These are phyloP conservation scores for Drosophila subquinaria DNA, from an alignment of 2,888 invertebrate species.

Conservation along the genomic window DNA sequence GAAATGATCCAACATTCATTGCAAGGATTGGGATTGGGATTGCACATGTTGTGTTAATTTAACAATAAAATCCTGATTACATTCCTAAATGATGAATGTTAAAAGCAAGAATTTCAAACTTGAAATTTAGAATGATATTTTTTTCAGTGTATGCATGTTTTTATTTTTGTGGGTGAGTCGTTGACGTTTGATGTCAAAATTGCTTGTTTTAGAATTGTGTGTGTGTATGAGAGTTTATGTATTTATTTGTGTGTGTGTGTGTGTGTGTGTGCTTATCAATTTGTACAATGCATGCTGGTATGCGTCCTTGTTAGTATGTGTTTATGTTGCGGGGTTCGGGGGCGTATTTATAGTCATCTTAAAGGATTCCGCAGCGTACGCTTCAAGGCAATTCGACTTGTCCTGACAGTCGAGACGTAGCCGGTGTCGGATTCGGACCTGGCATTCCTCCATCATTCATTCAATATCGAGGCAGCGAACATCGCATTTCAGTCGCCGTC, in stretches of 20 bases:
- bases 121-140: no score
- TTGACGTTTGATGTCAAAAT: conserved; percentile 80
- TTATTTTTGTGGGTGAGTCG: conserved; percentile 40
- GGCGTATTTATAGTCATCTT: conserved; percentile 73
- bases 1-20: no score
- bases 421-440: conserved; percentile 49
- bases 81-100: no score
- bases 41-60: no score
- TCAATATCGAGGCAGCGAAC: conserved; percentile 34
- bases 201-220: conserved; percentile 62
- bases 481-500: conserved; percentile 51
- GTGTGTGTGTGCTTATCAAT: conserved; percentile 53
- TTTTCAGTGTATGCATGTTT: no score
- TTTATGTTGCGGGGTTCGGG: conserved; percentile 9
- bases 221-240: background rate
- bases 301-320: conserved; percentile 23
- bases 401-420: conserved; percentile 41
- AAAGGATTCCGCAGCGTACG: conserved; percentile 69
- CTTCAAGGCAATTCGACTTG: conserved; percentile 62
- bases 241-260: no score
- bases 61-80: no score
- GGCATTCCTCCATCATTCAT: conserved; percentile 32
- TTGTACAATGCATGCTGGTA: conserved; percentile 47
- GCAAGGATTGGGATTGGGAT: no score
- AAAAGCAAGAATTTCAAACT: no score